Evolutionary conservation across 2,888 invertebrate species (phyloP).

Genomic region (Beris morrisii): DNA sequence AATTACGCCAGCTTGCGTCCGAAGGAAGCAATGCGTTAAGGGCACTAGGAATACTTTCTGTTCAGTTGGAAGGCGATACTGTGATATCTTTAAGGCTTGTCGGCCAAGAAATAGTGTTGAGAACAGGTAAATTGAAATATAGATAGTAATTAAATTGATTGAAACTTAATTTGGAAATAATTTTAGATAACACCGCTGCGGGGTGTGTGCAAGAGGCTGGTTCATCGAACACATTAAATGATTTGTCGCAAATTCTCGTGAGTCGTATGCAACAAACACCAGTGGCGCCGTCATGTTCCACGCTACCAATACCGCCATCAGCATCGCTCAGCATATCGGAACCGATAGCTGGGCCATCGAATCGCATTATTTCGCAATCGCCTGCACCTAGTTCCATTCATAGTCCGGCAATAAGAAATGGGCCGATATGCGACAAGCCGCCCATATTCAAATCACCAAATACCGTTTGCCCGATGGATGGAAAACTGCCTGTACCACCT

Average conservation of each 20-base stretch:
- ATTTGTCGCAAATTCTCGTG: slow-evolving; percentile 45
- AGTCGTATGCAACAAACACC: slow-evolving; percentile 37
- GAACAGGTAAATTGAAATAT: slow-evolving; percentile 54
- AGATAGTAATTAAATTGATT: background rate
- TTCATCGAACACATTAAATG: slow-evolving; percentile 45
- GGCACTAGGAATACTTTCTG: slow-evolving; percentile 90
- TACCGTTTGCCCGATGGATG: slow-evolving; percentile 84
- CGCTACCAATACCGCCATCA: slow-evolving; percentile 39
- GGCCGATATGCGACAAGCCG: slow-evolving; percentile 40
- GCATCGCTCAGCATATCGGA: slow-evolving; percentile 39
- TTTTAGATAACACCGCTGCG: slow-evolving; percentile 45
- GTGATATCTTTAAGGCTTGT: slow-evolving; percentile 71
- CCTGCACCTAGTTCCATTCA: background rate
- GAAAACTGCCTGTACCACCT: slow-evolving; percentile 65
- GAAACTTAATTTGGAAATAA: slow-evolving; percentile 39
- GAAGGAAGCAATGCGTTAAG: slow-evolving; percentile 87
- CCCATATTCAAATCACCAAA: slow-evolving; percentile 74
- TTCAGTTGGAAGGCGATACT: slow-evolving; percentile 90
- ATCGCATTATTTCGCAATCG: slow-evolving; percentile 30
- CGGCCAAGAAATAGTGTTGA: slow-evolving; percentile 72
- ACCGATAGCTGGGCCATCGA: slow-evolving; percentile 40
- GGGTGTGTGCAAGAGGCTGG: slow-evolving; percentile 48
- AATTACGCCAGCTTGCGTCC: slow-evolving; percentile 87
- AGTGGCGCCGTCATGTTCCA: slow-evolving; percentile 34
- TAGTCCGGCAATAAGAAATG: slow-evolving; percentile 42